Base-by-base conservation (phyloP, 2,888 invertebrate species). In the Chymomyza procnemis region DNA sequence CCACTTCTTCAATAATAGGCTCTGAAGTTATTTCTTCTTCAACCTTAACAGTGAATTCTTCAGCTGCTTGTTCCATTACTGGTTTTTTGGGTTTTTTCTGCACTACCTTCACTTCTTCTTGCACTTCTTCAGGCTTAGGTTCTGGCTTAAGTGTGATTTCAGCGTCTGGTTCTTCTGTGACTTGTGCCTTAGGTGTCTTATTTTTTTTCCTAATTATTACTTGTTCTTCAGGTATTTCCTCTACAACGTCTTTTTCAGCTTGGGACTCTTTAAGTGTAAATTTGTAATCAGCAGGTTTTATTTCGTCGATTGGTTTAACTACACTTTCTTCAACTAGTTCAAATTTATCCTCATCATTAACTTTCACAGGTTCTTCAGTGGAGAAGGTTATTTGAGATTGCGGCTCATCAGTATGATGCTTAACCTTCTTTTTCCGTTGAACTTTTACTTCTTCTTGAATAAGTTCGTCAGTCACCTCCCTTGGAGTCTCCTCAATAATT, bases 21-120 rank as follows among this genome's bases (percentile, higher is more conserved):
- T 85, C 85, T 9, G 85, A 67, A 26, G 34, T 59, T n/a, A 79
- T 66, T 79, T 84, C 87, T 71, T 91, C 90, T 56, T 76, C 76
- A 18, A 88, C 75, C 60, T 81, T 89, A 21, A 90, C 76, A 3
- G 87, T 88, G 3, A 88, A 67, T 64, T 89, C 76, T 68, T 84
- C 80, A 46, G 81, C 85, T 5, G 80, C 82, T 70, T 80, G 85
- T 67, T 89, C 88, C 19, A 84, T 78, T 14, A 81, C 72, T 46
- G 75, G 74, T 54, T 89, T 88, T 68, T 89, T 88, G 3, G 87
- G 78, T 18, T 88, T 81, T 77, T 86, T 91, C 86, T 87, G 80
- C 3, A 79, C 67, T 19, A 89, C 71, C 55, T 80, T 81, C 1
- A 76, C 84, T 68, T 88, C 89, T 19, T 80, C 88, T 57, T 78